Base-by-base conservation (phyloP, 2,888 invertebrate genomes). In the Cerastis rubricosa region DNA sequence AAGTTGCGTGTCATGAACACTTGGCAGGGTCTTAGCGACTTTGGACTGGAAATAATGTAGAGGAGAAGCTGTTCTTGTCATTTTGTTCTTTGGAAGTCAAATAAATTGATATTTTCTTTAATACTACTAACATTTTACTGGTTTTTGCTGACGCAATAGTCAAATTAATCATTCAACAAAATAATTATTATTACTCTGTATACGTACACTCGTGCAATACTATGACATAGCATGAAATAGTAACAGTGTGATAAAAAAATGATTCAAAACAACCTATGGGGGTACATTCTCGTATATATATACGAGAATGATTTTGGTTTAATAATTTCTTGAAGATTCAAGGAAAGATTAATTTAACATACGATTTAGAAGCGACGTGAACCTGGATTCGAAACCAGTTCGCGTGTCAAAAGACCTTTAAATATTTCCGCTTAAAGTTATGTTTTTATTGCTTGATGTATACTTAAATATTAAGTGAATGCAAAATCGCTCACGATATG, bases 381-480 rank as follows among this genome's bases (percentile, higher is more conserved):
- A 77, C 76, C 83, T 78, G 87, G 89, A 89, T 88, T 87, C 78
- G 85, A 89, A 91, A 87, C 84, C 82, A 87, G 87, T 76, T 93
- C 81, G 93, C 93, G 91, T 93, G 93, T 88, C 85, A 86, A 87
- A 89, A 85, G 84, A 84, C 88, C 85, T 91, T 91, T 90, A 89
- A 92, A 89, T 88, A 88, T 89, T 92, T 91, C 90, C 90, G 86
- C 90, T 93, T 90, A 90, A 91, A 90, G 72, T 91, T 88, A 89
- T 87, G 78, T 86, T 89, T 91, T 91, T 91, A 92, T 89, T 84
- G 85, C 85, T 59, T 17, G 14, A 49, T 69, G 67, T 73, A 80
- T 73, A 78, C 73, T 83, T 73, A 70, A 79, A 71, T 78, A 75
- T 85, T 78, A 73, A 68, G 35, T 64, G 49, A 84, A 80, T 78